Evolutionary conservation across 2,113 vertebrate species (phyloP).

Genomic region (Theristicus caerulescens): DNA sequence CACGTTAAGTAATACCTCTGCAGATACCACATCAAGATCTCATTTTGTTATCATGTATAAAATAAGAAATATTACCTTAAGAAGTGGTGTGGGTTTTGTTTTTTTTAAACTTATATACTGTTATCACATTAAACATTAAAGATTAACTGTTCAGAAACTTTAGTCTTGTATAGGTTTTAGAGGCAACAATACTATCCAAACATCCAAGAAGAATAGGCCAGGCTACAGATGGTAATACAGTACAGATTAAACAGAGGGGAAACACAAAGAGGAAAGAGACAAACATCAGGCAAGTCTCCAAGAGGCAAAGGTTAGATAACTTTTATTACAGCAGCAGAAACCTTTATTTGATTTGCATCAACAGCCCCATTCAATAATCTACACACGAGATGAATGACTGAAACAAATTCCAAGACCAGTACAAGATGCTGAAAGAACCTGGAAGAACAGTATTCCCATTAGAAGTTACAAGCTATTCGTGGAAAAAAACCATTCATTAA

Average conservation of each 20-base stretch:
- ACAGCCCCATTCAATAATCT: constrained; percentile 35
- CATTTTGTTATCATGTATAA: neutral
- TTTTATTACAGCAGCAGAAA: constrained; percentile 45
- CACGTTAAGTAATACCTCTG: neutral
- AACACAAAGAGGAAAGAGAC: constrained; percentile 46
- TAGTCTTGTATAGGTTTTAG: neutral
- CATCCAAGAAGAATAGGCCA: neutral
- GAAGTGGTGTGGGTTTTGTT: neutral
- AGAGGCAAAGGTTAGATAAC: constrained; percentile 19
- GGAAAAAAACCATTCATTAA: neutral
- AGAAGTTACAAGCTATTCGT: neutral
- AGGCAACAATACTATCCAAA: neutral
- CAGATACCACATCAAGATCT: neutral
- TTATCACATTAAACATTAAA: neutral
- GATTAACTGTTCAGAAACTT: neutral
- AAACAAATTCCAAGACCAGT: constrained; percentile 33
- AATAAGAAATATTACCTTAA: neutral
- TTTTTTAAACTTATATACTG: neutral
- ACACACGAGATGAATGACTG: constrained; percentile 7
- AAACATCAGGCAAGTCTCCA: constrained; percentile 51
- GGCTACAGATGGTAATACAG: neutral
- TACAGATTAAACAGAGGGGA: neutral
- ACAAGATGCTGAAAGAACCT: constrained; percentile 5
- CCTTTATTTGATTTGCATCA: constrained; percentile 52
- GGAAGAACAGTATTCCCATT: constrained; percentile 17